These are phyloP conservation scores for Parauchenoglanis punctatus DNA, from an alignment of 2,797 vertebrate species.

Conservation along the genomic window DNA sequence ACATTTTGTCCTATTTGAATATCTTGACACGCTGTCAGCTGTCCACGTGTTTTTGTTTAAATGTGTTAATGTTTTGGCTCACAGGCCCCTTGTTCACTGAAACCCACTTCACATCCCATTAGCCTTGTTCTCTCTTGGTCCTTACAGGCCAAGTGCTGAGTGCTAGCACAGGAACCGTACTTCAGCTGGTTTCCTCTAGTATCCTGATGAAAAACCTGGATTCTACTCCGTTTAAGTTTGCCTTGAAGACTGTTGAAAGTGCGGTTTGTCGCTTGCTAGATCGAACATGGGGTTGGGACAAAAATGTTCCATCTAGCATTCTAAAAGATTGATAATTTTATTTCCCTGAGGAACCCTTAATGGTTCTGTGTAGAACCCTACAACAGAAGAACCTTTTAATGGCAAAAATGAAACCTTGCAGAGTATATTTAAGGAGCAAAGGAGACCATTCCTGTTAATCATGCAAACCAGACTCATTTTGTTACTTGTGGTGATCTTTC, in stretches of 20 bases:
- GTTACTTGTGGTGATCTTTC: neutral
- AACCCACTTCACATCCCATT: constrained; percentile 20
- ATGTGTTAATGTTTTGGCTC: constrained; percentile 48
- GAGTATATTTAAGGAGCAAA: neutral
- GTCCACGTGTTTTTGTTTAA: constrained; percentile 36
- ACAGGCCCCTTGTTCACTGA: constrained; percentile 57
- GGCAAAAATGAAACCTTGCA: neutral
- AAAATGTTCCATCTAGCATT: neutral
- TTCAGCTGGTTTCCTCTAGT: neutral
- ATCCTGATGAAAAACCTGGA: no score
- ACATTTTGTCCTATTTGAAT: neutral
- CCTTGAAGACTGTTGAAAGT: neutral
- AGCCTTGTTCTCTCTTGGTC: neutral
- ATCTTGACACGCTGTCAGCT: neutral
- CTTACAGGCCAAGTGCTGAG: neutral
- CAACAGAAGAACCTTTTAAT: neutral
- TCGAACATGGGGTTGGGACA: neutral
- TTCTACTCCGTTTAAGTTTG: neutral
- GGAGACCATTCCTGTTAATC: neutral
- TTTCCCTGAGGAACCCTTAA: neutral
- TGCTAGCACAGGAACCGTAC: neutral
- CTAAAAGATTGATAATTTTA: neutral
- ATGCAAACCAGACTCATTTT: neutral
- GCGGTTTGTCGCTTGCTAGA: neutral
- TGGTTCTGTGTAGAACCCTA: neutral